Evolutionary conservation across 1,140 invertebrate species (phyloP).

Genomic region (Scaptomyza graminum): DNA sequence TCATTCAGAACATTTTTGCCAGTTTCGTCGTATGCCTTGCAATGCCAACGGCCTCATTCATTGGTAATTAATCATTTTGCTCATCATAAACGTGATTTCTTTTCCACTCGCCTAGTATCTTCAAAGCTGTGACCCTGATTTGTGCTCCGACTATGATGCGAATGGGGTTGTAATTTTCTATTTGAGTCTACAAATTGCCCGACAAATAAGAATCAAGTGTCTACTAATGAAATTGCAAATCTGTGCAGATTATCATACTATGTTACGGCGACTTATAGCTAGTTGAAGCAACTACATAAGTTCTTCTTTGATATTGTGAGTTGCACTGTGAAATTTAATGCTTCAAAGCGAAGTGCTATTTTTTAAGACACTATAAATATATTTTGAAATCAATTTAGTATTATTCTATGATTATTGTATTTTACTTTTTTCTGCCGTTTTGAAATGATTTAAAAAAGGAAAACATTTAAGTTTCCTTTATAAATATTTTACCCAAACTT

Average conservation of each 20-base stretch:
- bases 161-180: constrained; percentile 18
- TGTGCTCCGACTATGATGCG: constrained; percentile 41
- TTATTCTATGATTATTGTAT: too few species aligned
- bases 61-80: constrained; percentile 80
- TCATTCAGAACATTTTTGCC: constrained; percentile 33
- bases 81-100: constrained; percentile 81
- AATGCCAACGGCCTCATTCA: constrained; percentile 74
- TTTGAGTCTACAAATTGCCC: constrained; percentile 32
- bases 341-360: too few species aligned
- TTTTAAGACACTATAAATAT: too few species aligned
- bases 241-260: constrained; percentile 11
- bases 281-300: not conserved
- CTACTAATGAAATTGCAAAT: constrained; percentile 30
- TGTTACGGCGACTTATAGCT: not conserved
- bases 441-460: too few species aligned
- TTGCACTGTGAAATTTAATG: too few species aligned
- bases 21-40: constrained; percentile 41
- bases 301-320: too few species aligned
- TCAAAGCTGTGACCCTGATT: constrained; percentile 30
- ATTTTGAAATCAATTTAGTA: too few species aligned
- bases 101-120: constrained; percentile 55
- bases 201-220: constrained; percentile 51
- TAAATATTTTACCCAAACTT: too few species aligned
- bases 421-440: too few species aligned
- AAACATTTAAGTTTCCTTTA: too few species aligned